A percentile compares a stretch with the other conserved stretches of the same genome.
phyloP scores from a whole-genome alignment of 2,888 invertebrate species.

The Ceratothoa steindachneri region DNA sequence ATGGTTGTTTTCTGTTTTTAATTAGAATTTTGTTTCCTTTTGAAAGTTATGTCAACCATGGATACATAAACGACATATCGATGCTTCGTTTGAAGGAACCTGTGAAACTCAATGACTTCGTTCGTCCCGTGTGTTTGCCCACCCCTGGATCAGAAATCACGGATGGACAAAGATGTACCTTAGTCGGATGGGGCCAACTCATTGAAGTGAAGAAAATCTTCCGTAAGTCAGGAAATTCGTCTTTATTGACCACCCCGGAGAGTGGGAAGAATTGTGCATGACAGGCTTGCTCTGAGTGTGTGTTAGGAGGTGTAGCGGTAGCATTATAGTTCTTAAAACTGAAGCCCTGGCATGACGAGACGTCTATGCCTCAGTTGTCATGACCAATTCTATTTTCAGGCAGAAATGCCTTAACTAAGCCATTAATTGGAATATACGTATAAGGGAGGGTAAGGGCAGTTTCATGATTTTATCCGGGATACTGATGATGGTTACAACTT shows the following conservation, averaged over 20 bases:
- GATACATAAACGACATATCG: slow-evolving; percentile 74
- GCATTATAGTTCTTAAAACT: background rate
- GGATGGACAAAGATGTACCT: slow-evolving; percentile 68
- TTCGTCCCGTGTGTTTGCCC: slow-evolving; percentile 65
- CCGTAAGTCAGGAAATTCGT: slow-evolving; percentile 60
- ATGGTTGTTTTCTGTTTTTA: too few relatives aligned
- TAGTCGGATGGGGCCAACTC: slow-evolving; percentile 76
- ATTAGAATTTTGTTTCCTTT: too few relatives aligned
- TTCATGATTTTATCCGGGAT: too few relatives aligned
- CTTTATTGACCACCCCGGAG: too few relatives aligned
- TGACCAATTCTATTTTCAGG: too few relatives aligned
- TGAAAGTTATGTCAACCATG: slow-evolving; percentile 64
- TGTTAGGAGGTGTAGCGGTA: background rate
- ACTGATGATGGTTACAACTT: too few relatives aligned
- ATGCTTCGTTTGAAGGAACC: slow-evolving; percentile 63
- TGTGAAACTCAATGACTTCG: slow-evolving; percentile 61
- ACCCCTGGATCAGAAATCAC: slow-evolving; percentile 57
- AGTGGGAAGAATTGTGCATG: too few relatives aligned
- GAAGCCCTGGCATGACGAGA: too few relatives aligned
- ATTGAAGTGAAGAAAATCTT: slow-evolving; percentile 74
- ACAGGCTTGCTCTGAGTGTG: background rate
- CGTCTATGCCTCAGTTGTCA: too few relatives aligned
- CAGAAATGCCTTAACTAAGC: too few relatives aligned
- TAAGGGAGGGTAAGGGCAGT: too few relatives aligned
- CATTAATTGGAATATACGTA: too few relatives aligned